Evolutionary conservation across 1,140 invertebrate genomes (phyloP).

Genomic region (Bombus ignitus): DNA sequence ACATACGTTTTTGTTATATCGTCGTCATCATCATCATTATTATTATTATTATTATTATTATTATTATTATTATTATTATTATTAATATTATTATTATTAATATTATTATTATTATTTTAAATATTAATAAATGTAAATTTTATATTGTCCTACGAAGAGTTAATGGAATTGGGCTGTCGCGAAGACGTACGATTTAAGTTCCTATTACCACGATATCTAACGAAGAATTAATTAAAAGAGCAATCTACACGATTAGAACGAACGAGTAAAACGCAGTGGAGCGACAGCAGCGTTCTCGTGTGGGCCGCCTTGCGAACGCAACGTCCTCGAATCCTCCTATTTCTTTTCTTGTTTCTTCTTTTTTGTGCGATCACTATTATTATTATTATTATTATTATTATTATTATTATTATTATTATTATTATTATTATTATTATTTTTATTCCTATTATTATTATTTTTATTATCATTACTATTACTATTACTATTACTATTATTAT

Average conservation of each 20-base stretch:
- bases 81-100: not conserved
- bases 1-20: not conserved
- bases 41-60: not conserved
- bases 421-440: not conserved
- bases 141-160: constrained; percentile 29
- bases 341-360: not conserved
- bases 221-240: constrained; percentile 62
- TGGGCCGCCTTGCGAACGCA: constrained; percentile 27
- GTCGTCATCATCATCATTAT: not conserved
- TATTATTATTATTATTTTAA: not conserved
- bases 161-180: constrained; percentile 52
- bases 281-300: constrained; percentile 9
- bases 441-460: not conserved
- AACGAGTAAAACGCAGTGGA: constrained; percentile 48
- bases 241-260: constrained; percentile 12
- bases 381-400: not conserved
- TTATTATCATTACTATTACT: not conserved
- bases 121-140: constrained; percentile 8
- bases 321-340: constrained; percentile 1
- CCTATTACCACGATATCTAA: constrained; percentile 72
- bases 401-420: not conserved
- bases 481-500: fast-evolving
- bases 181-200: constrained; percentile 73
- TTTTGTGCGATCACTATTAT: not conserved
- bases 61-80: not conserved